Base-by-base conservation (phyloP, 2,888 invertebrate species). In the Isoperla grammatica region DNA sequence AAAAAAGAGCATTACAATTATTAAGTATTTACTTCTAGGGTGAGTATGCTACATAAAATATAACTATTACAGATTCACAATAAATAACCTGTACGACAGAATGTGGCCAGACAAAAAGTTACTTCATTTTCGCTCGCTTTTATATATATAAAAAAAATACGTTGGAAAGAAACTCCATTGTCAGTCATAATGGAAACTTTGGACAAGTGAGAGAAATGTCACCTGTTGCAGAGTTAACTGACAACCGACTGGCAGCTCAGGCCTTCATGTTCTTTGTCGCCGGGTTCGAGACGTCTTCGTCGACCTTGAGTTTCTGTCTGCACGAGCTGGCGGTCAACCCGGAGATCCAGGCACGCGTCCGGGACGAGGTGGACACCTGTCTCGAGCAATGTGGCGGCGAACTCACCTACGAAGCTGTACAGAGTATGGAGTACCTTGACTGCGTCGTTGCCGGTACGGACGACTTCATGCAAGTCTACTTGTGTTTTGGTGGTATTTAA, bases 341-440 rank as follows among this genome's bases (percentile, higher is more conserved):
- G 19, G 59, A 59, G 39, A 55, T 59, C 9, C 61, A 61, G 29
- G 20, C 8, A 2, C 22, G 8, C 22, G 22, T 61, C 12, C 55
- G 37, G 13, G 17, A 39, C 20, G 55, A 55, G 37, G 20, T 55
- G 13, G 55, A 55, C 23, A 12, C 40, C n/a, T 39, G 37, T 6
- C 40, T 23, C 1, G 13, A n/a, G 20, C 2, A n/a, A 3, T 40
- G 39, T 19, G 59, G 63, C n/a, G 58, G 63, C 2, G 65, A 61
- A 6, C 9, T 69, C n/a, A 66, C 63, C 12, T 68, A 67, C 50
- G 67, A 69, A 15, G 53, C 65, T 5, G 42, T 69, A 9, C 50
- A 55, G 19, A 63, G 65, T 13, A 64, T 70, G 68, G 62, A 64
- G 13, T 68, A 68, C 61, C 49, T 70, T 59, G 69, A 69, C 61